Evolutionary conservation across 2,113 vertebrate genomes (phyloP).

Genomic region (Meles meles): DNA sequence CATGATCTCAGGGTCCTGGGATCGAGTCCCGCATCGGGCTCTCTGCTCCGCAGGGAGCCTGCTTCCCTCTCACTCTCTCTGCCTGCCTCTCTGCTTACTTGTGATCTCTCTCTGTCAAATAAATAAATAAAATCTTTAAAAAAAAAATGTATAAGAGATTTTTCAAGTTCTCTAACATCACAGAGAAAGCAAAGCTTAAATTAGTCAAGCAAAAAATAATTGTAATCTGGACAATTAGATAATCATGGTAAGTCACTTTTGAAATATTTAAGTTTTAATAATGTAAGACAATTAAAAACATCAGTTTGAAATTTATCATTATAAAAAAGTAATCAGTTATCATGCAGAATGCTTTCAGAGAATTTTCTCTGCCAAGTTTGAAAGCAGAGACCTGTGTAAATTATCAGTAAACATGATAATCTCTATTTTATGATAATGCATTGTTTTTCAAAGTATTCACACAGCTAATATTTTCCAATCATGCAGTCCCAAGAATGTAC

Average conservation of each 20-base stretch:
- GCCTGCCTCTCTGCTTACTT: too few species aligned
- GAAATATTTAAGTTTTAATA: not conserved
- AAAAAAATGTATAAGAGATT: not conserved
- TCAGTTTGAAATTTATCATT: conserved; percentile 33
- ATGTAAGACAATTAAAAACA: not conserved
- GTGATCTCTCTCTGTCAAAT: too few species aligned
- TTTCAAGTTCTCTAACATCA: not conserved
- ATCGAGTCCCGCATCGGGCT: too few species aligned
- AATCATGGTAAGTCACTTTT: not conserved
- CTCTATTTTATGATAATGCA: not conserved
- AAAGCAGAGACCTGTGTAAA: not conserved
- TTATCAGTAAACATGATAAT: not conserved
- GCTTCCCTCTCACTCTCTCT: too few species aligned
- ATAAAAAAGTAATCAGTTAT: not conserved
- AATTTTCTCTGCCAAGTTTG: not conserved
- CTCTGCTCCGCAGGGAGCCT: too few species aligned
- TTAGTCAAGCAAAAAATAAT: not conserved
- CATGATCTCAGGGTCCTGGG: too few species aligned
- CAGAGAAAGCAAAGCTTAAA: not conserved
- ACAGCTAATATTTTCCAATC: not conserved
- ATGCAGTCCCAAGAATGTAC: not conserved
- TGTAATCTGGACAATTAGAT: not conserved
- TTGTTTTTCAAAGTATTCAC: not conserved
- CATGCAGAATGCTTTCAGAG: not conserved
- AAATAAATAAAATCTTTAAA: too few species aligned